Conservation (phyloP, 1,140 invertebrate species). For the Mycetomoellerius zeteki region DNA sequence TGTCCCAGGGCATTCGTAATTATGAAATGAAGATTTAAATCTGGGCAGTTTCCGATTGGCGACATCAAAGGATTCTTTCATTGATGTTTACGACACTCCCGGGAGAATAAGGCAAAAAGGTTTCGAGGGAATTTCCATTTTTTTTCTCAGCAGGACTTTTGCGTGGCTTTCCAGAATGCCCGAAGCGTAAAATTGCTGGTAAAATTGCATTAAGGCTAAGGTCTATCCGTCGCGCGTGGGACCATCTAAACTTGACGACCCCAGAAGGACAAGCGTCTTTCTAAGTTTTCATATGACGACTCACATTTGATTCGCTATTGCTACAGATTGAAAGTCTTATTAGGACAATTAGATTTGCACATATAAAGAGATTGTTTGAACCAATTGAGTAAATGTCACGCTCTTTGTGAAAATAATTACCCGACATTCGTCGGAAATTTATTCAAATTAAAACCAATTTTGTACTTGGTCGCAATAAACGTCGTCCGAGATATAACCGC, state of each 20-base stretch:
- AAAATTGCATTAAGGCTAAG: constrained; percentile 77
- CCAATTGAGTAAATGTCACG: constrained; percentile 6
- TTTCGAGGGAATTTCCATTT: constrained; percentile 70
- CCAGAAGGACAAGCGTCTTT: background rate
- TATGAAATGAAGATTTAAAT: constrained; percentile 70
- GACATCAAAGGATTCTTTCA: constrained; percentile 70
- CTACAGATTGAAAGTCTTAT: background rate
- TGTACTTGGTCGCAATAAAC: constrained; percentile 22
- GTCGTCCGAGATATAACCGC: constrained; percentile 34
- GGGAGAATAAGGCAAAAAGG: constrained; percentile 41
- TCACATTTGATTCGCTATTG: background rate
- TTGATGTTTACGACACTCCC: constrained; percentile 67
- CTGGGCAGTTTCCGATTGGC: constrained; percentile 66
- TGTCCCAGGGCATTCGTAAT: constrained; percentile 64
- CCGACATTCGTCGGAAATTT: constrained; percentile 19
- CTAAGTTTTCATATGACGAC: constrained; percentile 9
- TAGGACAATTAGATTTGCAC: constrained; percentile 6
- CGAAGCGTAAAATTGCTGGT: constrained; percentile 80
- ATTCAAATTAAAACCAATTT: constrained; percentile 55
- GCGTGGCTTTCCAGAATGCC: constrained; percentile 72
- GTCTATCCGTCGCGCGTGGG: constrained; percentile 72
- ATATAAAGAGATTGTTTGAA: background rate
- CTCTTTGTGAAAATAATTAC: constrained; percentile 39
- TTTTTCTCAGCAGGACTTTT: constrained; percentile 52
- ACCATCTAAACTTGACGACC: constrained; percentile 8